Evolutionary conservation across 2,113 vertebrate genomes (phyloP).

Genomic region (Puffinus mauretanicus): DNA sequence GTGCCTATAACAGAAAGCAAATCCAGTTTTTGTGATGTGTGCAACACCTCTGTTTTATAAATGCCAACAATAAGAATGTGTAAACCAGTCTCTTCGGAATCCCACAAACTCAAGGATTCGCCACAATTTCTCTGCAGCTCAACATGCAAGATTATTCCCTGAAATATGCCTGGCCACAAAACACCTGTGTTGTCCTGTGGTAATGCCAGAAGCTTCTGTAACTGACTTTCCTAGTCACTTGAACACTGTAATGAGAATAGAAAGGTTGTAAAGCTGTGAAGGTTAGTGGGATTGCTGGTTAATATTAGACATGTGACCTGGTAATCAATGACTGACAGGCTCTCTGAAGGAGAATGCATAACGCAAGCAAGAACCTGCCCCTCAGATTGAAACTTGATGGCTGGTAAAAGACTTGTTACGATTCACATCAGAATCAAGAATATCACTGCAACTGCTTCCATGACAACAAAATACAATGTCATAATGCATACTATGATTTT

Average conservation of each 20-base stretch:
- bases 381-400: neutral
- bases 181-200: neutral
- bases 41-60: neutral
- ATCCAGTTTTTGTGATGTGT: neutral
- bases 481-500: conserved; percentile 5
- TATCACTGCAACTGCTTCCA: conserved; percentile 22
- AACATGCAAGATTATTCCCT: neutral
- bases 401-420: conserved; percentile 45
- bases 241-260: neutral
- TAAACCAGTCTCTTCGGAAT: neutral
- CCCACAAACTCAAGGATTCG: neutral
- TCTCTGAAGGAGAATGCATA: neutral
- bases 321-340: conserved; percentile 23
- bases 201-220: neutral
- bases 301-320: neutral
- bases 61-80: neutral
- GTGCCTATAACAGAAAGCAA: neutral
- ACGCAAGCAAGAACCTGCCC: neutral
- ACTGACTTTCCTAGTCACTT: neutral
- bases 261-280: neutral
- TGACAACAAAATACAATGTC: conserved; percentile 59
- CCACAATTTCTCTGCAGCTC: neutral
- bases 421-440: conserved; percentile 52
- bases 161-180: neutral
- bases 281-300: neutral